Evolutionary conservation across 2,888 invertebrate genomes (phyloP).

Genomic region (Boloria euphrosyne): DNA sequence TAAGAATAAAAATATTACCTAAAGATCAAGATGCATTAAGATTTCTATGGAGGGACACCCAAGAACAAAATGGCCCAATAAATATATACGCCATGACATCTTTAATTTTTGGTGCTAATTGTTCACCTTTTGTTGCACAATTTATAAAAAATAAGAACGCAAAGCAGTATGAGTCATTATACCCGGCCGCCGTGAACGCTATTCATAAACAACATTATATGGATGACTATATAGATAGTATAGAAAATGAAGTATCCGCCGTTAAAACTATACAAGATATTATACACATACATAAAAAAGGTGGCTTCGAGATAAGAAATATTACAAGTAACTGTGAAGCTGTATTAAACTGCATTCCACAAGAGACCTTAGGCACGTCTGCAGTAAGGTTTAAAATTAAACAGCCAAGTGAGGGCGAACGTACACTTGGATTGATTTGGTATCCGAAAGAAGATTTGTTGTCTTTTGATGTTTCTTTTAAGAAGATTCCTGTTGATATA

Average conservation of each 20-base stretch:
- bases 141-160: constrained; percentile 37
- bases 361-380: constrained; percentile 18
- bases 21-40: constrained; percentile 49
- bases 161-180: neutral
- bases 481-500: constrained; percentile 34
- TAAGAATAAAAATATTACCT: constrained; percentile 23
- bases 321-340: neutral
- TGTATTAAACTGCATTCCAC: neutral
- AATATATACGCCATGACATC: constrained; percentile 9
- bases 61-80: neutral
- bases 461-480: constrained; percentile 41
- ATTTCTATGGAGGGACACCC: constrained; percentile 46
- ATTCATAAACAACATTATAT: constrained; percentile 21
- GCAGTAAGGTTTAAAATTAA: constrained; percentile 41
- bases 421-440: constrained; percentile 44
- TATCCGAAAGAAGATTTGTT: constrained; percentile 38
- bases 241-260: neutral
- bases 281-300: constrained; percentile 6
- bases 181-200: constrained; percentile 22
- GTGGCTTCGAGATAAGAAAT: constrained; percentile 10
- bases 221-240: constrained; percentile 18
- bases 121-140: constrained; percentile 37
- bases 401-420: constrained; percentile 34
- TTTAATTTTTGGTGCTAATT: constrained; percentile 38
- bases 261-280: neutral